Base-by-base conservation (phyloP, 53 echinoderm and acorn worm genomes). In the Echinarachnius parma region DNA sequence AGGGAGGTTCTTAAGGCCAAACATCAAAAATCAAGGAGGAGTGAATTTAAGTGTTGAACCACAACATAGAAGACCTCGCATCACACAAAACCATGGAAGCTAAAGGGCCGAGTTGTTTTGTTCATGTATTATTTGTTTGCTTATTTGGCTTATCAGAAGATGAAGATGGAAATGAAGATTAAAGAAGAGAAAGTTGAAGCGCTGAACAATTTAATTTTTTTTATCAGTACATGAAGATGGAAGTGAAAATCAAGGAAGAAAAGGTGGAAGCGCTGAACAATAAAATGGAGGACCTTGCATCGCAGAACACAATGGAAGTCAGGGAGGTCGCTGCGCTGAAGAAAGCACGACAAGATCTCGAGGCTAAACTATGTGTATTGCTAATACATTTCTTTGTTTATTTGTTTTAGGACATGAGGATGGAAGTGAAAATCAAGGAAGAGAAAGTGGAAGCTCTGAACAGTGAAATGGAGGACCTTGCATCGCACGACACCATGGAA, bases 1-100 rank as follows among this genome's bases (percentile, higher is more conserved):
- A n/a, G n/a, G n/a, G n/a, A n/a, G n/a, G n/a, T n/a, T n/a, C n/a
- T n/a, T n/a, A n/a, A n/a, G n/a, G n/a, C n/a, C n/a, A n/a, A n/a
- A n/a, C n/a, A n/a, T n/a, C n/a, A n/a, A 82, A 76, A 23, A 54
- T 91, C 15, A 91, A 85, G 44, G 98, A 98, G 31, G 65, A 80
- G 32, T 76, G 70, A 59, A 84, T 88, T 26, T 91, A 98, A 23
- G 55, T 79, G 53, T 86, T 88, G 39, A 62, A 80, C 4, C 64
- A 59, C 47, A 92, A 98, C 79, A 59, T 98, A 75, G 72, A 53
- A 14, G 98, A 98, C 52, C 70, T 92, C 25, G 82, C 88, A 4
- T 88, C 88, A 18, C 86, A 82, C 58, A 92, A 86, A 44, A 79
- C 66, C 80, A 98, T 86, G 78, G 98, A 98, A 47, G 98, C 71